A percentile compares a stretch with the other conserved stretches of the same genome.
Evolutionary conservation across 2,113 vertebrate genomes (phyloP).

Genomic region (Macheiramphus alcinus): DNA sequence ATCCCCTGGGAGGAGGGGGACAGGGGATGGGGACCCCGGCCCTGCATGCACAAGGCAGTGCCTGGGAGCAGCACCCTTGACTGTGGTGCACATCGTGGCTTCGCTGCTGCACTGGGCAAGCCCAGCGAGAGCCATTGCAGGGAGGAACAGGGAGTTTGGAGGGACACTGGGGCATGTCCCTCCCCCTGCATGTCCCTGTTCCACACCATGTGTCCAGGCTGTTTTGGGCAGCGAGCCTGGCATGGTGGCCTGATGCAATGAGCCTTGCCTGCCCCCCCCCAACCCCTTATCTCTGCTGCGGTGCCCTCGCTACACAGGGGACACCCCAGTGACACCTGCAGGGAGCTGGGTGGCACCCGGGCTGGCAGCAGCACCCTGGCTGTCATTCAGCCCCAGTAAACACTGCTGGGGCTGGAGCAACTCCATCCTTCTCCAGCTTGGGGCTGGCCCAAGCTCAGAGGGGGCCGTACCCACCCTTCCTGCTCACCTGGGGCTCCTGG

Average conservation of each 20-base stretch:
- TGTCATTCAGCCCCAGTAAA: not conserved
- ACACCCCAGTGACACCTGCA: not conserved
- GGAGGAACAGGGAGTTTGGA: not conserved
- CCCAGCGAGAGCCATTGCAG: fast-evolving
- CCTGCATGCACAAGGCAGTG: fast-evolving
- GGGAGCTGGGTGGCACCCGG: not conserved
- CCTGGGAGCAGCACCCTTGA: fast-evolving
- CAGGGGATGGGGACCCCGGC: fast-evolving
- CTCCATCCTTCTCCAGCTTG: not conserved
- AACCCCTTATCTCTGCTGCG: fast-evolving
- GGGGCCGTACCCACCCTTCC: too few species aligned
- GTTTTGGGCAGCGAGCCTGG: not conserved
- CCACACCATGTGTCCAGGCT: fast-evolving
- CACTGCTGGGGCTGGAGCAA: fast-evolving
- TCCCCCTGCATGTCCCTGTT: too few species aligned
- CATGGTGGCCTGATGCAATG: fast-evolving
- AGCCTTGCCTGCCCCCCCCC: not conserved
- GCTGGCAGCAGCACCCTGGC: not conserved
- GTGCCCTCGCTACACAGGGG: not conserved
- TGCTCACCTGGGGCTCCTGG: not conserved
- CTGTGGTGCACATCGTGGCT: fast-evolving
- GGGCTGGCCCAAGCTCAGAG: not conserved
- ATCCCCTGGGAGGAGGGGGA: not conserved
- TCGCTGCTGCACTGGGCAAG: not conserved
- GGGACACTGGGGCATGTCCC: fast-evolving